Evolutionary conservation across 1,140 invertebrate genomes (phyloP), one percentile per base, ranked within the genome.

Genomic region (Ceratina japonica): DNA sequence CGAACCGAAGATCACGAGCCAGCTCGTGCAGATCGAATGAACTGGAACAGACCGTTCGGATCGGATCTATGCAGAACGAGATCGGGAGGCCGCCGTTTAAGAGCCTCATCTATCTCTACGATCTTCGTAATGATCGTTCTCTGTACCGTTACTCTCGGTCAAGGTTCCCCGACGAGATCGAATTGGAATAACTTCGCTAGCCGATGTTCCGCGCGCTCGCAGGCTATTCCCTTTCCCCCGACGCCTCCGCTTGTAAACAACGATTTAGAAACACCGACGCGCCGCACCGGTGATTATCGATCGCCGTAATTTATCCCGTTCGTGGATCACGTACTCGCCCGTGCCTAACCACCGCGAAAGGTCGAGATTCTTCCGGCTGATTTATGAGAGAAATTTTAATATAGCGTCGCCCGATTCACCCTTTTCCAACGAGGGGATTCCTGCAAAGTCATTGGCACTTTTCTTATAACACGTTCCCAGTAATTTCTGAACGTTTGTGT

Each of bases 141-240:
- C 51, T 75, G 73, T 89, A 88, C 89, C 89, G 88, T 90, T 90
- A 90, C 83, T 85, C 87, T 89, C 86, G 89, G 89, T 90, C 89
- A 90, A 89, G 88, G 88, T 90, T 86, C 78, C 80, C 81, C 75
- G 62, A 37, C 80, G 79, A 79, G 86, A 86, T 88, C 74, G 76
- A 86, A 87, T 87, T 80, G 80, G 68, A 88, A 86, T 87, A 79
- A 81, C 79, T 78, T 79, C 80, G 75, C 84, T 76, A 31, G 79
- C 51, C 64, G 64, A 76, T 84, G 80, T 62, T 63, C 61, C 16
- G 59, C 20, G 24, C 65, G 37, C 22, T 13, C 64, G 37, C 54
- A 16, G n/a, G 8, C 3, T 2, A 16, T 12, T 49, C 31, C 27
- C n/a, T 65, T 70, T 72, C 54, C 24, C 31, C 3, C 10, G 8